Base-by-base conservation (phyloP, 2,888 invertebrate species). In the Caenorhabditis sp. region DNA sequence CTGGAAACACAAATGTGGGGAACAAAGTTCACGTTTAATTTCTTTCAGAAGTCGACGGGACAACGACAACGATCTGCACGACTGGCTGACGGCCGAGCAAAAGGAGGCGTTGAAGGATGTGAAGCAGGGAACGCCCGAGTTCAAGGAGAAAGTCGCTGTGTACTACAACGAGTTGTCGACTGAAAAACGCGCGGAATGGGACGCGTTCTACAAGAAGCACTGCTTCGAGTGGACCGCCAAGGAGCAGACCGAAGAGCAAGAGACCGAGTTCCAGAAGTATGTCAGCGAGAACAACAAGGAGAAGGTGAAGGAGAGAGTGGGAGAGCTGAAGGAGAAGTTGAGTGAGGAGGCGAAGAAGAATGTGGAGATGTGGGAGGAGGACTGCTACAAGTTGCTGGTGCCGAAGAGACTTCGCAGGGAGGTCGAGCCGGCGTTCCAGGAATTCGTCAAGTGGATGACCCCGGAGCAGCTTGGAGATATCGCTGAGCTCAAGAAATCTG, bases 221-320 rank as follows among this genome's bases (percentile, higher is more conserved):
- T 87, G 87, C 60, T 80, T 77, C 53, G 78, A 69, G 18, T 87
- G 87, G 87, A 65, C 83, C 22, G 60, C 77, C 18, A 80, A 84
- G 51, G 70, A 40, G 9, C 74, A 76, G 26, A 56, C 20, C 3
- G 74, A 22, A 5, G 69, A 22, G 4, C 51, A 76, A 15, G 70
- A 80, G 24, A 22, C 40, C 26, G 79, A 82, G 11, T 80, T 82
- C 72, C 71, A 78, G 47, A 74, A 80, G 60, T 74, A 68, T 47
- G n/a, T 69, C 22, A 70, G 47, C 2, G 74, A 70, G 11, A 83
- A 83, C n/a, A 76, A 82, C 35, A 58, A 65, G 9, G 84, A 81
- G 11, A 77, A 79, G 40, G 70, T 83, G 47, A 77, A 77, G 53
- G 70, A 72, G 47, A 81, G 84, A 67, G 65, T 88, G 44, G 69